Conservation (phyloP, 2,888 invertebrate species). For the Thumatha senex region DNA sequence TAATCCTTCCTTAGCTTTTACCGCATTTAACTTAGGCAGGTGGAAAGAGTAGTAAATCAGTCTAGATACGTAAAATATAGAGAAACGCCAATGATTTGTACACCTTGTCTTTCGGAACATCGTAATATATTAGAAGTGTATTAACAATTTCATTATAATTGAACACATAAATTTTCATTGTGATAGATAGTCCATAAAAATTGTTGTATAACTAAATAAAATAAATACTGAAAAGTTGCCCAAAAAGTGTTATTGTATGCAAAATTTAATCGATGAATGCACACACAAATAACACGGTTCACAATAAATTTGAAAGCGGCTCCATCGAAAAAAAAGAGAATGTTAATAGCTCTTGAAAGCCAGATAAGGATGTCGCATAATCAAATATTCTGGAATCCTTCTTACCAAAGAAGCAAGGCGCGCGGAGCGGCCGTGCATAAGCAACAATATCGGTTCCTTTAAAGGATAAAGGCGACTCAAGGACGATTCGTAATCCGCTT, state of each 20-base stretch:
- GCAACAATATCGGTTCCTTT: conserved; percentile 74
- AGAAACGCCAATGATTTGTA: too few relatives aligned
- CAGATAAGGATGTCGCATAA: conserved; percentile 70
- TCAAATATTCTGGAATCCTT: conserved; percentile 76
- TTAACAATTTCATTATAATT: too few relatives aligned
- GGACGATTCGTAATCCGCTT: conserved; percentile 69
- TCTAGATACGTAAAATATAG: too few relatives aligned
- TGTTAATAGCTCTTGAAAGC: conserved; percentile 69
- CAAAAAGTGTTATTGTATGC: conserved; percentile 35
- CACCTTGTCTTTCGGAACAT: too few relatives aligned
- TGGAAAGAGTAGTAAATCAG: too few relatives aligned
- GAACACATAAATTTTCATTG: too few relatives aligned
- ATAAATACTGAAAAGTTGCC: conserved; percentile 14
- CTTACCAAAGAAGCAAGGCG: conserved; percentile 62
- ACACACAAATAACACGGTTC: conserved; percentile 43
- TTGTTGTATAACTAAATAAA: neutral
- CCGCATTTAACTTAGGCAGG: too few relatives aligned
- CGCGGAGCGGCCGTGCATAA: conserved; percentile 64
- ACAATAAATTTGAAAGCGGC: conserved; percentile 55
- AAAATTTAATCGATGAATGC: conserved; percentile 39
- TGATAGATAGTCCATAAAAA: too few relatives aligned
- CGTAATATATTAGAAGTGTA: too few relatives aligned
- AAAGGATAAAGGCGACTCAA: conserved; percentile 70
- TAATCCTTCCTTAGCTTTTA: too few relatives aligned
- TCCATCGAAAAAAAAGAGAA: conserved; percentile 50